These are phyloP conservation scores for Lepus americanus DNA, from an alignment of 2,113 vertebrate genomes.

Conservation along the genomic window DNA sequence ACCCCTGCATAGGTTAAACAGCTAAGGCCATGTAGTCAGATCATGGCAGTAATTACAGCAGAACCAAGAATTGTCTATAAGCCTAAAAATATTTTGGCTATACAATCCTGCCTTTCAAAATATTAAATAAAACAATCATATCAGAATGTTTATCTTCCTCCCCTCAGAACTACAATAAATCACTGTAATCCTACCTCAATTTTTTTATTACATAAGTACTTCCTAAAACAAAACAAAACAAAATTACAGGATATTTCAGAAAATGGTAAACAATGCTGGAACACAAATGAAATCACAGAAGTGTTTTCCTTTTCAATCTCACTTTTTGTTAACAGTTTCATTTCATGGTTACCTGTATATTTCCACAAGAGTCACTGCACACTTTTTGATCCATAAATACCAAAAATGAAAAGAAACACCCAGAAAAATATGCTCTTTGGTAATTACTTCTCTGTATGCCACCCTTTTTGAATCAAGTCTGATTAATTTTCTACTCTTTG, in stretches of 20 bases:
- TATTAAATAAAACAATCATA: slow-evolving; percentile 11
- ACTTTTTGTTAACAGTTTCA: not conserved
- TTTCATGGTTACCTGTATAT: not conserved
- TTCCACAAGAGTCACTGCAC: not conserved
- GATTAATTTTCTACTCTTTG: slow-evolving; percentile 61
- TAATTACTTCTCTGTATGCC: slow-evolving; percentile 16
- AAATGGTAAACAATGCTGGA: slow-evolving; percentile 20
- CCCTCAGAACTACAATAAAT: slow-evolving; percentile 1
- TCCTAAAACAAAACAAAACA: slow-evolving; percentile 37
- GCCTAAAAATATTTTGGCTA: slow-evolving; percentile 1
- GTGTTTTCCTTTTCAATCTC: not conserved
- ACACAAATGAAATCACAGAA: slow-evolving; percentile 22
- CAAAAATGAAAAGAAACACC: slow-evolving; percentile 18
- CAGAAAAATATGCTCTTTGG: not conserved
- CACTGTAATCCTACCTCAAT: not conserved
- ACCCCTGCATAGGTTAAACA: not conserved
- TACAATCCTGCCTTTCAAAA: not conserved
- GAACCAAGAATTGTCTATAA: not conserved
- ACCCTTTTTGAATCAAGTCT: slow-evolving; percentile 41
- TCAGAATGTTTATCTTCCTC: slow-evolving; percentile 22
- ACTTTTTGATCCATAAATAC: slow-evolving; percentile 47
- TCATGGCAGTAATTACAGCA: not conserved
- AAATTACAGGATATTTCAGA: not conserved
- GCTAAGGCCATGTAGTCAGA: not conserved
- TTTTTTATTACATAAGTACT: slow-evolving; percentile 18